Evolutionary conservation across 2,888 invertebrate species (phyloP).

Genomic region (Anthophora plumipes): DNA sequence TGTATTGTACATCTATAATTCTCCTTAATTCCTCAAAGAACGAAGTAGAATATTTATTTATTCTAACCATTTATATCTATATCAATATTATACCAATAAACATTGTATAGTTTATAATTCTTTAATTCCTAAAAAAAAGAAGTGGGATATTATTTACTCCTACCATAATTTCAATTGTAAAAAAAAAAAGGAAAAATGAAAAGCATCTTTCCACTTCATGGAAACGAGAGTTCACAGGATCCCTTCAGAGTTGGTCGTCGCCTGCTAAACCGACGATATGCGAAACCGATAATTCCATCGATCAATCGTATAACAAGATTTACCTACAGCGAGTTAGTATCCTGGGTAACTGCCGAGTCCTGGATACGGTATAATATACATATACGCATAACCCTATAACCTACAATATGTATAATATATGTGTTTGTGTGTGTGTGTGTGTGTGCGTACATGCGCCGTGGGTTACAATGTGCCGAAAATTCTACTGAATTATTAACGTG

Average conservation of each 20-base stretch:
- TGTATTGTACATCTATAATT: too few relatives aligned
- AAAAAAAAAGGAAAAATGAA: too few relatives aligned
- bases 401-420: not conserved
- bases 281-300: slow-evolving; percentile 54
- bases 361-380: not conserved
- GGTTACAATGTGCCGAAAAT: slow-evolving; percentile 9
- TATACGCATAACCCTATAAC: not conserved
- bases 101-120: not conserved
- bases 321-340: slow-evolving; percentile 40
- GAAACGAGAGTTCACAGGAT: slow-evolving; percentile 8
- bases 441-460: not conserved
- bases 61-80: not conserved
- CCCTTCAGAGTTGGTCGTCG: slow-evolving; percentile 1
- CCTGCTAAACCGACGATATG: slow-evolving; percentile 28
- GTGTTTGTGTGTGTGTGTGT: not conserved
- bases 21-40: too few relatives aligned
- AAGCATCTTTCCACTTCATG: not conserved
- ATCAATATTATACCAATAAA: too few relatives aligned
- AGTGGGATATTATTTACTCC: not conserved
- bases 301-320: slow-evolving; percentile 55
- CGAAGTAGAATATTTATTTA: too few relatives aligned
- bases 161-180: not conserved
- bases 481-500: slow-evolving; percentile 34
- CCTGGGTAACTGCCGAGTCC: slow-evolving; percentile 25
- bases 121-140: not conserved